phyloP scores from a whole-genome alignment of 2,797 vertebrate genomes.

The Lemur catta region DNA sequence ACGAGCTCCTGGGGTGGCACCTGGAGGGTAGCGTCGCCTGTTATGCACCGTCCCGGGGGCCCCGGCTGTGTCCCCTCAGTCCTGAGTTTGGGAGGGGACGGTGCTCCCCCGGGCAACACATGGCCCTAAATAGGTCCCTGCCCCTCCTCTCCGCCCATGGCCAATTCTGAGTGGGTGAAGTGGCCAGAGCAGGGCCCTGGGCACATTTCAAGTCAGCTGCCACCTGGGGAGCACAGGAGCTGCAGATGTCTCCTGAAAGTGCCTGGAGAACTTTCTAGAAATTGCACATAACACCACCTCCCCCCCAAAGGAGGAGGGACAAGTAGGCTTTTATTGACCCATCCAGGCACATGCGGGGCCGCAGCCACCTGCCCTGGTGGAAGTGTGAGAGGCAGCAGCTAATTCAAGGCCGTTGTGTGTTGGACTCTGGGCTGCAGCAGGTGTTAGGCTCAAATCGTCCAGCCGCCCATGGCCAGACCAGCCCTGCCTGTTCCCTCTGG shows the following conservation, averaged over 20 bases:
- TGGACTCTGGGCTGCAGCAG: background rate
- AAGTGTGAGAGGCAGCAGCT: rapidly evolving
- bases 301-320: background rate
- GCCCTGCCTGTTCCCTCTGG: rapidly evolving
- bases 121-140: rapidly evolving
- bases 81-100: rapidly evolving
- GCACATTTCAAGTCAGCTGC: background rate
- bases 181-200: background rate
- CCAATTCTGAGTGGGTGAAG: rapidly evolving
- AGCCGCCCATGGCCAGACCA: background rate
- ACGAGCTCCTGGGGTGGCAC: rapidly evolving
- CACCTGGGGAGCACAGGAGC: rapidly evolving
- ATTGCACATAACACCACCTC: rapidly evolving
- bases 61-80: rapidly evolving
- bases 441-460: rapidly evolving
- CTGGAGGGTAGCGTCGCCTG: rapidly evolving
- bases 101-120: rapidly evolving
- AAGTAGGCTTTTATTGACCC: rapidly evolving
- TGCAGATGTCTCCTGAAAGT: background rate
- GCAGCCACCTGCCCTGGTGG: rapidly evolving
- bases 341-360: rapidly evolving
- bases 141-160: too few relatives aligned
- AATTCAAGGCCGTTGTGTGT: rapidly evolving
- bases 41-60: rapidly evolving
- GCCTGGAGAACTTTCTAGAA: background rate